Base-by-base conservation (phyloP, 2,797 vertebrate species). In the Siniperca undulata region DNA sequence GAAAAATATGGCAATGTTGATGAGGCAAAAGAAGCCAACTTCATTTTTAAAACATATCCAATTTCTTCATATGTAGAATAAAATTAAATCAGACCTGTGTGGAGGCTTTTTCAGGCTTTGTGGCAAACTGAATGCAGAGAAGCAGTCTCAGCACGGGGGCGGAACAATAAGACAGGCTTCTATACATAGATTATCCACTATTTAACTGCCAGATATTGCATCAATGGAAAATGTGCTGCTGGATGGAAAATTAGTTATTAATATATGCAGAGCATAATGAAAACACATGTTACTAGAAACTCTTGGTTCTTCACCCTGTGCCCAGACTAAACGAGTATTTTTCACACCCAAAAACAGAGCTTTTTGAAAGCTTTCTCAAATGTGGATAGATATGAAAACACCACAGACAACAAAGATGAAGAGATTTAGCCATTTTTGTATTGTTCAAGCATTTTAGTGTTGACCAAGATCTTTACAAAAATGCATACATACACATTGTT, bases 231-330 rank as follows among this genome's bases (percentile, higher is more conserved):
- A 58, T 70, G 48, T 67, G 60, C 55, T 22, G 40, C 58, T 34
- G 19, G 27, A 64, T 71, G n/a, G 42, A 70, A 64, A 66, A 79
- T 71, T 0, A 61, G 58, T 70, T 53, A 77, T 70, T 70, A 79
- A 77, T 80, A 61, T 77, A 86, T 85, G 72, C 58, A 70, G 61
- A 77, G 22, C 76, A 42, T 70, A 50, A 76, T 77, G 65, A 64
- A 65, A 52, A 30, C 22, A 53, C 53, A 40, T 55, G 17, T 60
- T n/a, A 55, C 14, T n/a, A n/a, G n/a, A n/a, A n/a, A 14, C 12
- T 42, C 50, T 27, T 0, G 0, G 7, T 34, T 17, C 16, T 10
- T 13, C 11, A 53, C 30, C 34, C 16, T 42, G 34, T 34, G 24
- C n/a, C 30, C n/a, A 9, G n/a, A 55, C 13, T 22, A 3, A 36